phyloP scores from a whole-genome alignment of 2,797 vertebrate genomes.

The Ambastaia sidthimunki region DNA sequence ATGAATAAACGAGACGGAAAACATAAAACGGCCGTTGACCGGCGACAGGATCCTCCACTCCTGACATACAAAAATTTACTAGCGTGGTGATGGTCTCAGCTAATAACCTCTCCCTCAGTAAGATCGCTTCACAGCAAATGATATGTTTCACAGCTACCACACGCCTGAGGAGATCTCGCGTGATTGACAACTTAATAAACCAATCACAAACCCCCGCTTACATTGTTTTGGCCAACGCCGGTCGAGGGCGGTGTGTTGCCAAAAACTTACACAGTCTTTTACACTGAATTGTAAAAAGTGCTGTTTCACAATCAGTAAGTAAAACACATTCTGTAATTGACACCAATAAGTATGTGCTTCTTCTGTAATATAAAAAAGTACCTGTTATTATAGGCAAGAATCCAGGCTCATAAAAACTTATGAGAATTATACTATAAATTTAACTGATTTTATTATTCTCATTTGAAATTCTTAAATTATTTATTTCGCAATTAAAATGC shows the following conservation, averaged over 20 bases:
- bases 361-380: neutral
- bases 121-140: slow-evolving; percentile 82
- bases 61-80: slow-evolving; percentile 79
- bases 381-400: neutral
- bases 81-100: slow-evolving; percentile 74
- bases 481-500: neutral
- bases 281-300: slow-evolving; percentile 38
- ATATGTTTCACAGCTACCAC: slow-evolving; percentile 72
- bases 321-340: neutral
- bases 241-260: slow-evolving; percentile 71
- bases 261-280: slow-evolving; percentile 66
- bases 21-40: slow-evolving; percentile 78
- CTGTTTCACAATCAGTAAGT: slow-evolving; percentile 43
- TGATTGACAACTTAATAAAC: slow-evolving; percentile 79
- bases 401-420: too few species aligned
- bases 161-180: slow-evolving; percentile 74
- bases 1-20: slow-evolving; percentile 66
- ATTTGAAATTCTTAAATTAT: too few species aligned
- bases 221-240: slow-evolving; percentile 71
- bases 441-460: neutral
- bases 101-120: slow-evolving; percentile 74
- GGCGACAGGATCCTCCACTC: slow-evolving; percentile 77
- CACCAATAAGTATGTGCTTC: neutral
- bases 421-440: too few species aligned
- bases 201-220: slow-evolving; percentile 72